These are phyloP conservation scores for Crossocerus cetratus DNA, from an alignment of 2,888 invertebrate genomes.

Conservation along the genomic window DNA sequence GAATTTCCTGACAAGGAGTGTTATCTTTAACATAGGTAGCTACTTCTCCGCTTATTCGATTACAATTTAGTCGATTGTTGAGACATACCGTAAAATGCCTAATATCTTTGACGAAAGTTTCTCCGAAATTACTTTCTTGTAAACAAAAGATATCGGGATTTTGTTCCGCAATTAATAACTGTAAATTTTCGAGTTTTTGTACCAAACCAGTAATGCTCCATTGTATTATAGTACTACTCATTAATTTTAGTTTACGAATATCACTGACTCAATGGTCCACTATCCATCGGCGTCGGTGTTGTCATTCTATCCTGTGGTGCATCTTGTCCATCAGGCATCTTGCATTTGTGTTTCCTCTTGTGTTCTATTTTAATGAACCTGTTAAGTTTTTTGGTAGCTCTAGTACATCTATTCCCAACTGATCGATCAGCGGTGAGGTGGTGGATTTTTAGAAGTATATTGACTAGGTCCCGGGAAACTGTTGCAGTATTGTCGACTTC, in stretches of 20 bases:
- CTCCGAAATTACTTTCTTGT: constrained; percentile 29
- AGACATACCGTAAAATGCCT: constrained; percentile 19
- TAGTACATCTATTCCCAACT: neutral
- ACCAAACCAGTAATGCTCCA: constrained; percentile 52
- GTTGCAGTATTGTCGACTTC: no score
- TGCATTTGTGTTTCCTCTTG: no score
- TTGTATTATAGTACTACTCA: constrained; percentile 35
- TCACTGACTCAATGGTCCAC: neutral
- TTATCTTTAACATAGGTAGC: constrained; percentile 18
- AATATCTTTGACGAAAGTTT: neutral
- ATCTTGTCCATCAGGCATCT: no score
- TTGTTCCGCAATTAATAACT: constrained; percentile 21
- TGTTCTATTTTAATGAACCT: no score
- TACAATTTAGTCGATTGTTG: constrained; percentile 26
- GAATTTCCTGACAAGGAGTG: constrained; percentile 17
- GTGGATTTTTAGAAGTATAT: neutral
- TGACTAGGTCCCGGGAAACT: neutral
- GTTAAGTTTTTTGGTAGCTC: neutral
- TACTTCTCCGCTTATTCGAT: constrained; percentile 31
- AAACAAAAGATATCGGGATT: constrained; percentile 2
- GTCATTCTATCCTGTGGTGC: no score
- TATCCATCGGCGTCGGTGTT: neutral
- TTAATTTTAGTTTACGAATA: neutral
- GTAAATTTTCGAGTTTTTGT: constrained; percentile 27
- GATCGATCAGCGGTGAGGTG: neutral